Conservation (phyloP, 2,797 vertebrate genomes). For the Chelmon rostratus region DNA sequence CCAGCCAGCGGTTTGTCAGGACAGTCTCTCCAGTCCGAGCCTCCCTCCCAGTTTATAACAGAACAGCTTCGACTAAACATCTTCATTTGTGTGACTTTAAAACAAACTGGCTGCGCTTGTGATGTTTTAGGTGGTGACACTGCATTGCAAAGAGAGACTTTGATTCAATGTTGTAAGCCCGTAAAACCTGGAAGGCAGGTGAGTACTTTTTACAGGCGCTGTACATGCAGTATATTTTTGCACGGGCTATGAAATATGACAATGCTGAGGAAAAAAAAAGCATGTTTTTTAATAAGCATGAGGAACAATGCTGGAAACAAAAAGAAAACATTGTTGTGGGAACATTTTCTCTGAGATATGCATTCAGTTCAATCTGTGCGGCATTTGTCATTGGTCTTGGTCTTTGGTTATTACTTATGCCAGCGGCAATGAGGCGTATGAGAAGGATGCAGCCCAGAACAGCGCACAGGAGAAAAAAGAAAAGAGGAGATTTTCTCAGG, state of each 20-base stretch:
- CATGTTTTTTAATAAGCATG: background rate
- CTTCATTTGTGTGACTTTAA: background rate
- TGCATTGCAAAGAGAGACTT: background rate
- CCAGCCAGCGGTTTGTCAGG: background rate
- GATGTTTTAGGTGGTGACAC: background rate
- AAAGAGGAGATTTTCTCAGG: slow-evolving; percentile 15
- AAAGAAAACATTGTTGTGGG: background rate
- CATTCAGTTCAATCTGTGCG: background rate
- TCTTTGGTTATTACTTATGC: slow-evolving; percentile 28
- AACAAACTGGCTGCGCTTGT: no score
- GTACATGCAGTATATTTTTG: background rate
- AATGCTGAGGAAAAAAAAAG: background rate
- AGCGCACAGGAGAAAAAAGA: background rate
- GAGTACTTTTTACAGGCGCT: no score
- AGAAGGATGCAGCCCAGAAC: background rate
- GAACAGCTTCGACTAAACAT: background rate
- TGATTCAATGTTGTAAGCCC: background rate
- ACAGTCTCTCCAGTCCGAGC: background rate
- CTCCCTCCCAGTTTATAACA: no score
- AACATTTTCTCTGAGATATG: background rate
- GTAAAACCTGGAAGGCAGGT: background rate
- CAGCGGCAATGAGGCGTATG: slow-evolving; percentile 19
- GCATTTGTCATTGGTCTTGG: background rate
- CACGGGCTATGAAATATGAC: background rate
- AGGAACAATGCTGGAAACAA: slow-evolving; percentile 1